phyloP scores from a whole-genome alignment of 2,888 invertebrate species.

The Cataglyphis altisquamis region DNA sequence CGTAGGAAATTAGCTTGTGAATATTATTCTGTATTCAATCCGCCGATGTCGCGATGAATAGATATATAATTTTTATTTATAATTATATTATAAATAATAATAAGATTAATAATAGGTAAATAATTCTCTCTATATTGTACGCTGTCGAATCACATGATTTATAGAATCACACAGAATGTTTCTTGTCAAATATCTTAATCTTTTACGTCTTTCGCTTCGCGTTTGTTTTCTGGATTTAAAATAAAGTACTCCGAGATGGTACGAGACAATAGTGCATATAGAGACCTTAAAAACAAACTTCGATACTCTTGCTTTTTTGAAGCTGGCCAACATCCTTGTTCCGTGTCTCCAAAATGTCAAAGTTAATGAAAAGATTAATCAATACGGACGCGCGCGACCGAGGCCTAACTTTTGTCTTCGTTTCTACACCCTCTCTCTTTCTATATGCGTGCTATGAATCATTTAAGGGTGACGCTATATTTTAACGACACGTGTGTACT shows the following conservation, averaged over 20 bases:
- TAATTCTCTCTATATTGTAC: background rate
- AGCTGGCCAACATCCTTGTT: slow-evolving; percentile 40
- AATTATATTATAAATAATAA: background rate
- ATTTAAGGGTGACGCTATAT: slow-evolving; percentile 76
- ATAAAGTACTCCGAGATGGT: background rate
- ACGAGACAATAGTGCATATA: background rate
- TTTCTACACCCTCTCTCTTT: slow-evolving; percentile 64
- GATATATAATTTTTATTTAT: background rate
- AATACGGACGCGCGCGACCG: slow-evolving; percentile 70
- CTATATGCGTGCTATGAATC: slow-evolving; percentile 74
- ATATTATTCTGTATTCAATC: background rate
- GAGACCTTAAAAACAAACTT: background rate
- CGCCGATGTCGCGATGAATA: background rate
- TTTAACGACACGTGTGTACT: slow-evolving; percentile 29
- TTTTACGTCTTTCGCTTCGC: background rate
- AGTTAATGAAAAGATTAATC: slow-evolving; percentile 66
- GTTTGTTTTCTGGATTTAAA: background rate
- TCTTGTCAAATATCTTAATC: background rate
- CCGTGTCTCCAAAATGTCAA: slow-evolving; percentile 54
- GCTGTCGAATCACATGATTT: background rate
- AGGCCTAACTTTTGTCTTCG: slow-evolving; percentile 72
- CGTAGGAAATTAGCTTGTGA: background rate
- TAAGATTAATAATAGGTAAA: background rate
- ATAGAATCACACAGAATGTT: background rate
- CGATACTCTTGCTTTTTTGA: background rate